phyloP scores from a whole-genome alignment of 2,797 vertebrate species.

The Peromyscus melanophrys region DNA sequence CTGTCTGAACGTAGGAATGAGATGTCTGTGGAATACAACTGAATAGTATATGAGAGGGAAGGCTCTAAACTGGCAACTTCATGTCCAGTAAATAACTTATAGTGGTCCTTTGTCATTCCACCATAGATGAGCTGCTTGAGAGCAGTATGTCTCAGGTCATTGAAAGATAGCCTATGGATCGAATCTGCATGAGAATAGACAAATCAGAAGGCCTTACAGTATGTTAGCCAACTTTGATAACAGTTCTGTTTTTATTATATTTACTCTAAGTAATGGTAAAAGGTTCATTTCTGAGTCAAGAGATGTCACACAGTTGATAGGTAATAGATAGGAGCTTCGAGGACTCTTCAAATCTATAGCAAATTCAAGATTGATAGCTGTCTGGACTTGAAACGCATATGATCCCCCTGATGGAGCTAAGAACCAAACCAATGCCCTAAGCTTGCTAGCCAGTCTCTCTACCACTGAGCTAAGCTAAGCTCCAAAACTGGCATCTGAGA shows the following conservation, averaged over 20 bases:
- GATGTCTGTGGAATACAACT: not conserved
- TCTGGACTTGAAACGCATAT: not conserved
- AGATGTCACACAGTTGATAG: conserved; percentile 46
- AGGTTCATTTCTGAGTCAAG: conserved; percentile 47
- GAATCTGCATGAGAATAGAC: not conserved
- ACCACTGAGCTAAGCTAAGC: not conserved
- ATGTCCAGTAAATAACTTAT: not conserved
- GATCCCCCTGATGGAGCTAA: too few species aligned
- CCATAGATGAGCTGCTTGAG: not conserved
- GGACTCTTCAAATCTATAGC: not conserved
- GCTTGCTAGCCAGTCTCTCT: not conserved
- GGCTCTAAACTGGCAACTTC: not conserved
- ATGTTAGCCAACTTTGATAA: not conserved
- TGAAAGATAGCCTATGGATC: not conserved
- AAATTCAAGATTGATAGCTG: not conserved
- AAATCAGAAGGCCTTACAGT: conserved; percentile 46
- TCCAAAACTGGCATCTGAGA: not conserved
- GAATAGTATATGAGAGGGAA: not conserved
- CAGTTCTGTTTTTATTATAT: conserved; percentile 38
- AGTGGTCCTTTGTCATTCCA: not conserved
- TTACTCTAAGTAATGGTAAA: conserved; percentile 27
- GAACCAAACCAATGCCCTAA: not conserved
- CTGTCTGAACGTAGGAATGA: not conserved
- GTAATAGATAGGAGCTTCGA: not conserved
- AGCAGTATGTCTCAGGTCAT: not conserved